phyloP scores from a whole-genome alignment of 35 echinoderm and acorn worm genomes.

The Chiridota heheva region DNA sequence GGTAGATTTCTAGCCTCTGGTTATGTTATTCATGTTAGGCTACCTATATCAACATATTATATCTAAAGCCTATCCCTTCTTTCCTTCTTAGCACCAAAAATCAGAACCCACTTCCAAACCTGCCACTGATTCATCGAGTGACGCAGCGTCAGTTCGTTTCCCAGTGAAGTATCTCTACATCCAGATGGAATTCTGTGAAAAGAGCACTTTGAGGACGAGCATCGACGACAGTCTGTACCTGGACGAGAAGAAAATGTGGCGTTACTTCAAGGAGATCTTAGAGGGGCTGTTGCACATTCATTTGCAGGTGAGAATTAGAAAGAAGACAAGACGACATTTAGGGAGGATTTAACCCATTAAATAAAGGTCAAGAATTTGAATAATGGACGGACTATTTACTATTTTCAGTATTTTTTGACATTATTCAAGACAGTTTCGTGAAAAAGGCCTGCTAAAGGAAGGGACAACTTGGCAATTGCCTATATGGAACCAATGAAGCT shows the following conservation, averaged over 20 bases:
- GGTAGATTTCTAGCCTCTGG: too few relatives aligned
- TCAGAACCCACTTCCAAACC: neutral
- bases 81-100: conserved; percentile 29
- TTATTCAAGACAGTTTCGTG: too few relatives aligned
- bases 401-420: too few relatives aligned
- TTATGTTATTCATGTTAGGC: too few relatives aligned
- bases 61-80: too few relatives aligned
- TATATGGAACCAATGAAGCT: too few relatives aligned
- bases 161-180: conserved; percentile 81
- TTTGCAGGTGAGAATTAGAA: conserved; percentile 68
- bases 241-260: conserved; percentile 78
- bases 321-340: neutral
- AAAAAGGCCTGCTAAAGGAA: too few relatives aligned
- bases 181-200: conserved; percentile 99
- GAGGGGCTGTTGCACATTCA: conserved; percentile 98
- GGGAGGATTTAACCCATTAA: too few relatives aligned
- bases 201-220: conserved; percentile 80
- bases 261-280: conserved; percentile 84
- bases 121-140: conserved; percentile 2
- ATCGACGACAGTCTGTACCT: conserved; percentile 79
- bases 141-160: neutral
- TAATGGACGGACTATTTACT: too few relatives aligned
- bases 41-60: too few relatives aligned
- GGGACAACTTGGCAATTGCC: too few relatives aligned
- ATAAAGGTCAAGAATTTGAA: too few relatives aligned